Evolutionary conservation across 2,113 vertebrate genomes (phyloP), one percentile per base, ranked within the genome.

Genomic region (Centropristis striata): DNA sequence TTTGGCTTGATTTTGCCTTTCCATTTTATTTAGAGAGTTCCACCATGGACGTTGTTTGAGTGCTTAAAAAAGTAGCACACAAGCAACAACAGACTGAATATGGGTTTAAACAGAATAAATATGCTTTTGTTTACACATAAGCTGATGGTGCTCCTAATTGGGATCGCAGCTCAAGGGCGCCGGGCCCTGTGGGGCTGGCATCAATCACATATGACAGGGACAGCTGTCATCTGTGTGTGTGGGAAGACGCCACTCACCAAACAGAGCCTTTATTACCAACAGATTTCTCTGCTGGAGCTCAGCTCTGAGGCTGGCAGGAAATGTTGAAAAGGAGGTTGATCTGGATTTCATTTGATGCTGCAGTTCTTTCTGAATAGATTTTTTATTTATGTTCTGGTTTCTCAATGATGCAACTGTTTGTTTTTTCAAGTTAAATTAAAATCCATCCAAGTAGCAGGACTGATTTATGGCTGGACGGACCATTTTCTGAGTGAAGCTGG

Each of bases 121-220:
- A 76, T 65, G 51, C 1, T 10, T 41, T 82, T 78, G 75, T 82
- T 83, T 71, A 81, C 80, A 51, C 55, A 70, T 36, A 59, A 80
- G 68, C 39, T 71, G 64, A 80, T 50, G 50, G 61, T 84, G 61
- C 75, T 83, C 28, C 70, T 88, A 87, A 86, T 84, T 78, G 80
- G 85, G 81, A 81, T 73, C 74, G 66, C 55, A 75, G 69, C 80
- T 84, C 65, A 75, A 67, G 71, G 82, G 75, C 61, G 58, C 72
- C 47, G 7, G 60, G 77, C 49, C 47, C 80, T 14, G 12, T 46
- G 71, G 50, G 75, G 57, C 67, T 14, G 18, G 25, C 71, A 88
- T 89, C 83, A 67, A 89, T 89, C 87, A 86, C 67, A 49, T 16
- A 21, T 59, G 83, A 83, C 72, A 67, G 66, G 64, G 85, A 86